Conservation (phyloP, 1,140 invertebrate species). For the Bradynema listronoti region DNA sequence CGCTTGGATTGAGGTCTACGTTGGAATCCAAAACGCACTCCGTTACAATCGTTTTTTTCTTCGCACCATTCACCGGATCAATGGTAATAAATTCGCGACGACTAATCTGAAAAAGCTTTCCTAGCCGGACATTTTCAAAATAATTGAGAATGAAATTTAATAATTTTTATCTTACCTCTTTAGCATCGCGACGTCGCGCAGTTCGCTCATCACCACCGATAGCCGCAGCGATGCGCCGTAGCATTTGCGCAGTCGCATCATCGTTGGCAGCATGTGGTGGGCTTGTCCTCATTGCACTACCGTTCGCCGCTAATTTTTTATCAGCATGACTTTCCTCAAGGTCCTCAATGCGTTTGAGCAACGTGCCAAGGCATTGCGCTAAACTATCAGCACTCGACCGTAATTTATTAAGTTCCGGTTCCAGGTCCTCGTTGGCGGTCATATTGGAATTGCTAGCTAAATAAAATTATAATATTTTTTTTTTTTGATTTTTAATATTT, state of each 20-base stretch:
- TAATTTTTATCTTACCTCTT: not conserved
- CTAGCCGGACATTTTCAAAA: not conserved
- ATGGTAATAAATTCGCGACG: constrained; percentile 36
- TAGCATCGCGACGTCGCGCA: not conserved
- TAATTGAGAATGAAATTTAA: not conserved
- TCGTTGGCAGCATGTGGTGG: constrained; percentile 2
- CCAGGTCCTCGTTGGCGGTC: constrained; percentile 1
- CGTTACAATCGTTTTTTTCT: constrained; percentile 47
- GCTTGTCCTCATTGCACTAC: constrained; percentile 2
- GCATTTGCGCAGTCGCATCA: not conserved
- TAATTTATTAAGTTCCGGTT: constrained; percentile 34
- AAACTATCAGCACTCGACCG: constrained; percentile 48
- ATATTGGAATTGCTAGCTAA: too few species aligned
- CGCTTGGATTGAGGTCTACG: not conserved
- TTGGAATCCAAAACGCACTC: constrained; percentile 33
- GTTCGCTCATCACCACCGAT: not conserved
- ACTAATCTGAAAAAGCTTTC: constrained; percentile 8
- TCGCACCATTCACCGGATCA: constrained; percentile 45
- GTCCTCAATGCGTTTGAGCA: constrained; percentile 49
- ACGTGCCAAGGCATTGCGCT: constrained; percentile 41
- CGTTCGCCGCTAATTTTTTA: constrained; percentile 20
- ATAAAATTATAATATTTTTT: too few species aligned
- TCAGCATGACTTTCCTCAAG: constrained; percentile 20
- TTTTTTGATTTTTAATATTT: too few species aligned
- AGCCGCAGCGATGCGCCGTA: not conserved